These are phyloP conservation scores for Molossus alvarezi DNA, from an alignment of 2,797 vertebrate species.

Conservation along the genomic window DNA sequence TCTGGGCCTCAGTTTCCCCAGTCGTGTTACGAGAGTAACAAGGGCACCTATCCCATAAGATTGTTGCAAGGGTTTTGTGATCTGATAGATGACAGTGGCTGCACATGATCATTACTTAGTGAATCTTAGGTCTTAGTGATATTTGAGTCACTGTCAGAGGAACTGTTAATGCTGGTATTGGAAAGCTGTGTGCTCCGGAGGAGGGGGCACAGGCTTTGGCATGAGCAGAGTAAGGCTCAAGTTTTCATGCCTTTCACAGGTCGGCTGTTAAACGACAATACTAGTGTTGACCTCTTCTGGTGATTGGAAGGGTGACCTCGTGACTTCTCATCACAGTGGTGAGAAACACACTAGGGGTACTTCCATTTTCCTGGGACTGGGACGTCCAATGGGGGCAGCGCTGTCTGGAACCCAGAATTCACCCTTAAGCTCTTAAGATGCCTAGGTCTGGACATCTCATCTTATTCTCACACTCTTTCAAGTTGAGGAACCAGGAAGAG, in stretches of 20 bases:
- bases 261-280: not conserved
- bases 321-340: conserved; percentile 23
- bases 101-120: not conserved
- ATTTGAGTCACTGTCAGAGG: not conserved
- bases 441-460: not conserved
- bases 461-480: not conserved
- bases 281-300: not conserved
- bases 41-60: not conserved
- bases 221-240: not conserved
- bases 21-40: not conserved
- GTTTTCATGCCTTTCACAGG: not conserved
- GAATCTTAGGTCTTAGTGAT: not conserved
- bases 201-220: not conserved
- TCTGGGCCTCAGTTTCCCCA: not conserved
- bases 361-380: conserved; percentile 21
- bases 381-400: not conserved
- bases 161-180: not conserved
- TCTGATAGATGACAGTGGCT: not conserved
- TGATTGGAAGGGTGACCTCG: not conserved
- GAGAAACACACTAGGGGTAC: not conserved
- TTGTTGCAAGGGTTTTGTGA: not conserved
- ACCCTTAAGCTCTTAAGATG: not conserved
- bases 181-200: not conserved
- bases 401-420: not conserved
- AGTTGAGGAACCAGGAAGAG: not conserved